Evolutionary conservation across 2,113 vertebrate genomes (phyloP).

Genomic region (Peromyscus leucopus): DNA sequence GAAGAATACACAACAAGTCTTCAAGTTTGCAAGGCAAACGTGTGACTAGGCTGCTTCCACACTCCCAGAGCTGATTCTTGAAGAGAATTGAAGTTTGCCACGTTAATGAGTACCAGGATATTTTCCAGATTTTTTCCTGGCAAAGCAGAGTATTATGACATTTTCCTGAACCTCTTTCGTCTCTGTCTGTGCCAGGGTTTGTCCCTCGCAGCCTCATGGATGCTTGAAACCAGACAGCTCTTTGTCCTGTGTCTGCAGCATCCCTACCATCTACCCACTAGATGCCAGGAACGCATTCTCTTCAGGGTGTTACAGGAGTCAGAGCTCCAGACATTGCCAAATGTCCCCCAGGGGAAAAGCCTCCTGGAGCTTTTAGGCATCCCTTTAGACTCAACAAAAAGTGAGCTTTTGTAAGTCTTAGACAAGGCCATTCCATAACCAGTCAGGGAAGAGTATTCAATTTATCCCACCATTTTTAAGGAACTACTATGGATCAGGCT

Average conservation of each 20-base stretch:
- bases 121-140: constrained; percentile 19
- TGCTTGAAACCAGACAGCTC: background rate
- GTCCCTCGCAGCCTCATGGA: background rate
- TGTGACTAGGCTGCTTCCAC: background rate
- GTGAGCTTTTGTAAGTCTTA: background rate
- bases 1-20: background rate
- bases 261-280: background rate
- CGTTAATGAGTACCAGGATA: background rate
- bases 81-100: background rate
- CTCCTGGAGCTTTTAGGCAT: background rate
- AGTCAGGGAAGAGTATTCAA: background rate
- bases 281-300: background rate
- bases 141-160: background rate
- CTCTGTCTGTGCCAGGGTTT: background rate
- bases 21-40: background rate
- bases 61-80: background rate
- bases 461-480: background rate
- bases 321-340: background rate
- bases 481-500: background rate
- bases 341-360: background rate
- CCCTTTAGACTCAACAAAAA: background rate
- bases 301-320: background rate
- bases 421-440: background rate
- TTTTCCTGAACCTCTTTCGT: background rate
- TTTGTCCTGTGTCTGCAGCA: background rate